These are phyloP conservation scores for Rallus crepitans DNA, from an alignment of 2,797 vertebrate species.

Conservation along the genomic window DNA sequence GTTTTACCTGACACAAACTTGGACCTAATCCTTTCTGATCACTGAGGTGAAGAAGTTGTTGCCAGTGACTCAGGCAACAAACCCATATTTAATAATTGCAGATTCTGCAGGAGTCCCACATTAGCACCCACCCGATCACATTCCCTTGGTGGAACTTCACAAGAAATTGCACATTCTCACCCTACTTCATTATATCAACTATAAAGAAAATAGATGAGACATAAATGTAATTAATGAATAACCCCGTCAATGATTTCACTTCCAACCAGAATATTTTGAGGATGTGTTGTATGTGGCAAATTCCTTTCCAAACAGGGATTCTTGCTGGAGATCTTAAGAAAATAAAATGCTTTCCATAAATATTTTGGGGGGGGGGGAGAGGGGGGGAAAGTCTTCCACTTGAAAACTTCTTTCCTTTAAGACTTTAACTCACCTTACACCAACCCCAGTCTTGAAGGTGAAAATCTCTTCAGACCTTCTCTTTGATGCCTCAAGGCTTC, in stretches of 20 bases:
- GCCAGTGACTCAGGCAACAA: background rate
- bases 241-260: background rate
- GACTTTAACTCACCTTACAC: background rate
- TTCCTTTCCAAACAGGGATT: background rate
- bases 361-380: background rate
- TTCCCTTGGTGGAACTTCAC: background rate
- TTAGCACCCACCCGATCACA: background rate
- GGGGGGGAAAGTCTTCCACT: background rate
- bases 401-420: background rate
- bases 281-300: background rate
- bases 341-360: background rate
- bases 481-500: background rate
- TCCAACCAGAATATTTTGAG: background rate
- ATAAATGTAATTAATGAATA: background rate
- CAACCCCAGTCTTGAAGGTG: background rate
- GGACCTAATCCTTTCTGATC: background rate
- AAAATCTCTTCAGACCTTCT: background rate
- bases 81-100: background rate
- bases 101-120: background rate
- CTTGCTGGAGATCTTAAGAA: background rate
- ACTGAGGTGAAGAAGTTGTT: background rate
- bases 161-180: background rate
- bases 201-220: background rate
- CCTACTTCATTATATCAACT: background rate
- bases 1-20: background rate